These are phyloP conservation scores for Hydractinia symbiolongicarpus DNA, from an alignment of 30 jellyfish, hydroid and myxozoan genomes.

Conservation along the genomic window DNA sequence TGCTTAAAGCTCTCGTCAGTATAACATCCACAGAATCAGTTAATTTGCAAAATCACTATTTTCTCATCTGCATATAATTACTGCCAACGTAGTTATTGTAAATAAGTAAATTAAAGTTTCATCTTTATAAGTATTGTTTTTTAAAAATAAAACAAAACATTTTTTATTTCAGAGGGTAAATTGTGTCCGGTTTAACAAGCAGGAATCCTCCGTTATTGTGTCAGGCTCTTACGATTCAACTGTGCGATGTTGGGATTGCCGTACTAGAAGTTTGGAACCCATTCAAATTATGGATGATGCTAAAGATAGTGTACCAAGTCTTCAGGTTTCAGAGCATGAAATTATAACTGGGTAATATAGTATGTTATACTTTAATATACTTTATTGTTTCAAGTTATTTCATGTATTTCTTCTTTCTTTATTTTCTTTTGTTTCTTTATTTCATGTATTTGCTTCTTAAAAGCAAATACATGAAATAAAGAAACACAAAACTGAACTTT, in stretches of 20 bases:
- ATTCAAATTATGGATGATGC: conserved; percentile 83
- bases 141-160: neutral
- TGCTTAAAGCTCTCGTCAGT: too few species aligned
- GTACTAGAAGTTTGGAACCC: conserved; percentile 79
- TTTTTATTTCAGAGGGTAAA: conserved; percentile 63
- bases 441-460: too few species aligned
- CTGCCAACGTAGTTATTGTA: too few species aligned
- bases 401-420: conserved; percentile 1
- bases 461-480: too few species aligned
- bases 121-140: too few species aligned
- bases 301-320: conserved; percentile 74
- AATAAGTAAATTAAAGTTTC: too few species aligned
- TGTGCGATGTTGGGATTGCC: conserved; percentile 90
- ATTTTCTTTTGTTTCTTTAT: neutral
- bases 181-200: conserved; percentile 63
- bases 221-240: conserved; percentile 97
- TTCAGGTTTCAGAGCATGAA: conserved; percentile 66
- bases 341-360: conserved; percentile 61
- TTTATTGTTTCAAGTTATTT: neutral
- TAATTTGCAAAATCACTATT: too few species aligned
- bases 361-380: neutral
- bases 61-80: too few species aligned
- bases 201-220: conserved; percentile 71
- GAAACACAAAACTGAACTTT: too few species aligned
- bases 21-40: too few species aligned